These are phyloP conservation scores for Hyles lineata DNA, from an alignment of 2,888 invertebrate species.

Conservation along the genomic window DNA sequence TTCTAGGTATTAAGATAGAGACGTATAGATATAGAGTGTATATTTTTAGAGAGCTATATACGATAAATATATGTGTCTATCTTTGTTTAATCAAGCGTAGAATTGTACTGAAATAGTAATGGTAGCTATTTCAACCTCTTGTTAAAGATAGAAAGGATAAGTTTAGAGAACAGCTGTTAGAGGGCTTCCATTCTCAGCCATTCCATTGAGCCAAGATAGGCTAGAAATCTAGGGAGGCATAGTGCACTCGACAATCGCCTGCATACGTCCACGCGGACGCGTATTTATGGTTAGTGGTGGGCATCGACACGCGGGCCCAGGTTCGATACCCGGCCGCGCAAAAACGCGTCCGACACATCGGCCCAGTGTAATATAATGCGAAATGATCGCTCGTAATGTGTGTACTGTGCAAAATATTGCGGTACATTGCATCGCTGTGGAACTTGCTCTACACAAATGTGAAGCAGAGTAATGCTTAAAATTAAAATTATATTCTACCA, in stretches of 20 bases:
- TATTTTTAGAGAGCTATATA: no score
- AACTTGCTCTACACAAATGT: conserved; percentile 52
- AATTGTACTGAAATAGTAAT: no score
- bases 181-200: no score
- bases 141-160: no score
- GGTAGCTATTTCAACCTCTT: no score
- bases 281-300: conserved; percentile 71
- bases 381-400: conserved; percentile 78
- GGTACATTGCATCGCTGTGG: conserved; percentile 40
- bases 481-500: no score
- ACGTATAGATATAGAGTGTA: no score
- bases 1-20: no score
- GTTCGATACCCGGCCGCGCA: conserved; percentile 64
- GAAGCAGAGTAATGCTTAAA: neutral
- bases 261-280: conserved; percentile 42
- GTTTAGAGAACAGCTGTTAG: no score
- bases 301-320: conserved; percentile 61
- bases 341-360: conserved; percentile 60
- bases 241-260: neutral
- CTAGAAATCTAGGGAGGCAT: neutral
- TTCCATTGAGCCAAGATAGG: no score
- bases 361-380: conserved; percentile 71
- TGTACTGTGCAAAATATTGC: conserved; percentile 75
- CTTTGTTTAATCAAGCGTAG: no score
- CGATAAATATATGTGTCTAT: no score